A percentile compares a stretch with the other conserved stretches of the same genome.
phyloP scores from a whole-genome alignment of 2,888 invertebrate species.

The Trachelus tabidus region DNA sequence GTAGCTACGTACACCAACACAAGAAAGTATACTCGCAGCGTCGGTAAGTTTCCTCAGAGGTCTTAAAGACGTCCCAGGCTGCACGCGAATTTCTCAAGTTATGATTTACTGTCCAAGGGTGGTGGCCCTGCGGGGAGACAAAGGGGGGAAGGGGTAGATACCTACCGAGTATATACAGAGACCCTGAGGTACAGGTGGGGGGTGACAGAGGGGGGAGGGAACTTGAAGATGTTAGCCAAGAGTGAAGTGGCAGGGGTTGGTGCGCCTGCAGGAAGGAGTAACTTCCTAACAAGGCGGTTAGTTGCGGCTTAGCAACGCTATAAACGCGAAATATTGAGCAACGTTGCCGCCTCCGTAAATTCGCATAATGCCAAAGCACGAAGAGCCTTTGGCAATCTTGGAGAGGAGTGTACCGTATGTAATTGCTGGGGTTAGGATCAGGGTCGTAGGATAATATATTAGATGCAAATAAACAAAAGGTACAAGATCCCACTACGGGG shows the following conservation, averaged over 20 bases:
- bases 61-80: constrained; percentile 54
- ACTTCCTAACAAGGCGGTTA: constrained; percentile 65
- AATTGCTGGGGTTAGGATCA: too few species aligned
- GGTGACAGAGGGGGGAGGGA: constrained; percentile 15
- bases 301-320: constrained; percentile 61
- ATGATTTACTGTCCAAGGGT: constrained; percentile 56
- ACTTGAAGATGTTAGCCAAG: too few species aligned
- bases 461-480: too few species aligned
- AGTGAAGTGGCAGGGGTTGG: background rate
- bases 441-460: too few species aligned
- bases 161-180: constrained; percentile 28
- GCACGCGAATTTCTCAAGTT: constrained; percentile 62
- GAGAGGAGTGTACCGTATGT: too few species aligned
- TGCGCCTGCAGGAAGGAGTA: constrained; percentile 43
- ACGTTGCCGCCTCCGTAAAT: background rate
- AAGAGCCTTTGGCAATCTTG: too few species aligned
- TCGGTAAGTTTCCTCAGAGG: constrained; percentile 48
- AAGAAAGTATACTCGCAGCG: too few species aligned
- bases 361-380: constrained; percentile 1
- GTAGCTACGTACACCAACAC: too few species aligned
- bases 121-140: constrained; percentile 19
- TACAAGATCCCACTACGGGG: too few species aligned
- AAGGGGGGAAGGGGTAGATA: constrained; percentile 27
- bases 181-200: constrained; percentile 27
- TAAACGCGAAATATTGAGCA: constrained; percentile 57